Evolutionary conservation across 1,140 invertebrate genomes (phyloP).

Genomic region (Bradynema listronoti): DNA sequence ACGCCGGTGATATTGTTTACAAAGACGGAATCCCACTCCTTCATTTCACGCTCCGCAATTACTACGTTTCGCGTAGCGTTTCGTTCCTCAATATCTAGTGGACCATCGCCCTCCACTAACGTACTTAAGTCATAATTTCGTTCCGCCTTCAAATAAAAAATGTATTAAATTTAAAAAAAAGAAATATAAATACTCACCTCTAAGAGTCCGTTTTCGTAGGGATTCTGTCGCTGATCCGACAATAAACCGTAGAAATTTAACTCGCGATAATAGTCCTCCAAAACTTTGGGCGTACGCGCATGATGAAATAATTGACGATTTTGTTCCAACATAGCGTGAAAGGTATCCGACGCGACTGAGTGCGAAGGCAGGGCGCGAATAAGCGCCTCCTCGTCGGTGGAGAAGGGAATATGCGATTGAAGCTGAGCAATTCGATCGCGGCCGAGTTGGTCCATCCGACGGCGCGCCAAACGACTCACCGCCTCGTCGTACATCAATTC

Average conservation of each 20-base stretch:
- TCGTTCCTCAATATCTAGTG: constrained; percentile 35
- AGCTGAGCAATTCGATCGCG: constrained; percentile 76
- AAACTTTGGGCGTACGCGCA: constrained; percentile 73
- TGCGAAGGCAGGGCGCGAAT: constrained; percentile 71
- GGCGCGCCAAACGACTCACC: constrained; percentile 69
- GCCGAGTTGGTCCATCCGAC: constrained; percentile 84
- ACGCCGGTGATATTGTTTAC: constrained; percentile 28
- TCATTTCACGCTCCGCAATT: constrained; percentile 55
- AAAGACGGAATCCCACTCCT: constrained; percentile 51
- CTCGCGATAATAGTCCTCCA: constrained; percentile 81
- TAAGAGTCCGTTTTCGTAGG: background rate
- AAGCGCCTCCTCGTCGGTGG: constrained; percentile 78
- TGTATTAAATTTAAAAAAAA: background rate
- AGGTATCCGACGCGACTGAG: constrained; percentile 8
- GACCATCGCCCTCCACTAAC: constrained; percentile 13
- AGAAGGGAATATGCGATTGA: constrained; percentile 80
- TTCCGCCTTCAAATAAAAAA: constrained; percentile 12
- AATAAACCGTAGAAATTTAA: constrained; percentile 87
- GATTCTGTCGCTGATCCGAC: constrained; percentile 69
- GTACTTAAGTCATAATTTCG: constrained; percentile 11
- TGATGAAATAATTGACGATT: constrained; percentile 71
- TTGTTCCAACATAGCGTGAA: constrained; percentile 62
- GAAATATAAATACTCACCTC: background rate
- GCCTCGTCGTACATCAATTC: constrained; percentile 83
- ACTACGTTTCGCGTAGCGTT: constrained; percentile 21